Base-by-base conservation (phyloP, 2,888 invertebrate species). In the Abrostola triplasia region DNA sequence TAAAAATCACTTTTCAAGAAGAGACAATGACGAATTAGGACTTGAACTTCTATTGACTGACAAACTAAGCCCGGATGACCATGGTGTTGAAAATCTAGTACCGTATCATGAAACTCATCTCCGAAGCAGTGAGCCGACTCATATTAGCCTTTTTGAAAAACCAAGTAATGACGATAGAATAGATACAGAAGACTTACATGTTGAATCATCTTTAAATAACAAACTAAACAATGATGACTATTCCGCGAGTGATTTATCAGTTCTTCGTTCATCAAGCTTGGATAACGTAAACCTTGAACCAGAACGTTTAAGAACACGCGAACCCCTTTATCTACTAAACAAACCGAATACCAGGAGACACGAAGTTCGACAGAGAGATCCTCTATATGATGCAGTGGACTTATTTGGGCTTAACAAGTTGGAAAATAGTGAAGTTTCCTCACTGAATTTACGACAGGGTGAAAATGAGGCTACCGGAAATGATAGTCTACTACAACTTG, bases 251-350 rank as follows among this genome's bases (percentile, higher is more conserved):
- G 12, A 50, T 24, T 10, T 51, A 12, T n/a, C 41, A 40, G 47
- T 57, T 58, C 51, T 61, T 9, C 41, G 57, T 1, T 42, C 54
- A 37, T n/a, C 36, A 11, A 56, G 11, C 13, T 24, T 58, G 7
- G 55, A 68, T 4, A 50, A 72, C 44, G 37, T 50, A 8, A 12
- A 49, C 0, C 24, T 50, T 5, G 35, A 59, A 12, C 54, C 73
- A 44, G 36, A 41, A 44, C 48, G 36, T 37, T 36, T 73, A 7
- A 56, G 37, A 51, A 48, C 24, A 4, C 40, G 7, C 36, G 37
- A n/a, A 9, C 6, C n/a, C 7, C 24, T 35, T 5, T 11, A 7
- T 36, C 11, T 11, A 36, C 11, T 36, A 49, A 54, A 55, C 7
- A 36, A 41, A 8, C 44, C 47, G 5, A 7, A 52, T 7, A 41